Percentiles rank a stretch among this genome's conserved stretches.
phyloP scores from a whole-genome alignment of 2,888 invertebrate species.

The Melanostoma scalare region DNA sequence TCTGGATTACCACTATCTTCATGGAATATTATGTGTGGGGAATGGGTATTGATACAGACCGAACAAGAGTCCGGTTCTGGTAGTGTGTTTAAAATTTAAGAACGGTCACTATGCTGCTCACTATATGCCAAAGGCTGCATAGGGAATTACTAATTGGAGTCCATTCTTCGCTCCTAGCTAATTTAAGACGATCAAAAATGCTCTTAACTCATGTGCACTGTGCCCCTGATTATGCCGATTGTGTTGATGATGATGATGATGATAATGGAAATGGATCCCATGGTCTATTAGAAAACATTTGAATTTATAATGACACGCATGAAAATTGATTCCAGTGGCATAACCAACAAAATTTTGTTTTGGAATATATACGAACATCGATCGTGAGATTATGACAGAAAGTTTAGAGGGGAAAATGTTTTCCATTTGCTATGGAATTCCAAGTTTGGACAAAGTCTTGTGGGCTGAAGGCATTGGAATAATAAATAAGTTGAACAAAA shows the following conservation, averaged over 20 bases:
- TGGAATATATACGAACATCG: constrained; percentile 7
- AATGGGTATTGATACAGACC: constrained; percentile 10
- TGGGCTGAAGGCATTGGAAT: too few species aligned
- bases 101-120: too few species aligned
- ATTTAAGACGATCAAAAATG: constrained; percentile 62
- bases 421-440: too few species aligned
- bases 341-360: constrained; percentile 46
- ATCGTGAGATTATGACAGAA: constrained; percentile 30
- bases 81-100: constrained; percentile 55
- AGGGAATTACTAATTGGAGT: constrained; percentile 59
- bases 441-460: too few species aligned
- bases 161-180: constrained; percentile 55
- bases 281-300: constrained; percentile 69
- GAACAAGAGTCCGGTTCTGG: constrained; percentile 33
- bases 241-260: constrained; percentile 56
- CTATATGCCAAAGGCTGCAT: constrained; percentile 43
- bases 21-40: constrained; percentile 39
- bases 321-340: constrained; percentile 69
- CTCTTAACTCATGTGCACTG: constrained; percentile 47
- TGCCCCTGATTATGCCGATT: constrained; percentile 65
- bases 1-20: constrained; percentile 26
- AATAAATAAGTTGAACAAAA: too few species aligned
- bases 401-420: constrained; percentile 6
- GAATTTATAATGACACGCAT: constrained; percentile 62
- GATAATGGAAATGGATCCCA: constrained; percentile 54